Evolutionary conservation across 2,888 invertebrate genomes (phyloP).

Genomic region (Cephonodes hylas): DNA sequence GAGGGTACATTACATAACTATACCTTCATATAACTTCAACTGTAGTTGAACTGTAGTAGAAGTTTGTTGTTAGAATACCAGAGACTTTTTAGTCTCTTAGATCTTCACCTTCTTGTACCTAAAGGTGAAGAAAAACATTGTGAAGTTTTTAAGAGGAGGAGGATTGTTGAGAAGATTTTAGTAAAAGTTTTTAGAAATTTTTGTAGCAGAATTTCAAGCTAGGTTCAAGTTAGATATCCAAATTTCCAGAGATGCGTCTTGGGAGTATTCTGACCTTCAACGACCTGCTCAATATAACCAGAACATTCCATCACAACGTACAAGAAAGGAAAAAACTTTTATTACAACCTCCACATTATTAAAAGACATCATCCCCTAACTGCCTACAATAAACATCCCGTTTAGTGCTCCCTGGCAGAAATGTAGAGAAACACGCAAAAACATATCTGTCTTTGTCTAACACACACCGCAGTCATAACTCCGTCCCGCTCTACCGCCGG

Average conservation of each 20-base stretch:
- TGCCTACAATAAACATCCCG: constrained; percentile 53
- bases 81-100: no score
- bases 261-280: not conserved
- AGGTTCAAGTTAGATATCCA: no score
- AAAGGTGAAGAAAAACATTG: no score
- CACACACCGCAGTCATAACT: not conserved
- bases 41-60: no score
- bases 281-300: not conserved
- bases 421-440: constrained; percentile 21
- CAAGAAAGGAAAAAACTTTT: constrained; percentile 6
- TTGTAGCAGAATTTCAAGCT: no score
- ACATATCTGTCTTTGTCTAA: not conserved
- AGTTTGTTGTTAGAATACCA: no score
- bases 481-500: constrained; percentile 23
- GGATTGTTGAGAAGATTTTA: no score
- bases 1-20: no score
- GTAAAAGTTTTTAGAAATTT: no score
- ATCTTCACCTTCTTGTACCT: no score
- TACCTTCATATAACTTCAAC: no score
- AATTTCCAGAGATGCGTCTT: not conserved
- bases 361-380: constrained; percentile 54
- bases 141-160: no score
- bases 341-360: constrained; percentile 31
- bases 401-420: constrained; percentile 27
- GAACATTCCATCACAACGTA: constrained; percentile 2